These are phyloP conservation scores for Microtus oregoni DNA, from an alignment of 2,113 vertebrate genomes.

Conservation along the genomic window DNA sequence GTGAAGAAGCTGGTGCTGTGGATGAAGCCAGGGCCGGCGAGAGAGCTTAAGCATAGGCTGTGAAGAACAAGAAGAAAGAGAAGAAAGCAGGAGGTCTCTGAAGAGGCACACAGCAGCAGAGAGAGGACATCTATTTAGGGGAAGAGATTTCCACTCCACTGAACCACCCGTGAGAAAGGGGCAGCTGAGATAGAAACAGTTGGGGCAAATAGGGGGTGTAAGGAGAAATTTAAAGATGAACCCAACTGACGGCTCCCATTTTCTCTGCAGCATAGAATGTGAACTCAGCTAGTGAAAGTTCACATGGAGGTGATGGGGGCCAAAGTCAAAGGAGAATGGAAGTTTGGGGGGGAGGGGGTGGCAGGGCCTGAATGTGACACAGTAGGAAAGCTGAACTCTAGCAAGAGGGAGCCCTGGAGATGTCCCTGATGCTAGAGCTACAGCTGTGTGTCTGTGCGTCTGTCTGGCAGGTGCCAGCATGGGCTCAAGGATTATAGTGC, in stretches of 20 bases:
- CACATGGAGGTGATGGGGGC: not conserved
- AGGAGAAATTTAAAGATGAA: not conserved
- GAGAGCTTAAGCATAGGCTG: not conserved
- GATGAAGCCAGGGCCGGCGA: not conserved
- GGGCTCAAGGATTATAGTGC: too few species aligned
- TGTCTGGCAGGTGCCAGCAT: not conserved
- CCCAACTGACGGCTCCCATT: not conserved
- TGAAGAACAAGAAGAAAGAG: not conserved
- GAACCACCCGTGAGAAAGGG: not conserved
- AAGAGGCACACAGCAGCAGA: not conserved
- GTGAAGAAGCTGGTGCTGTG: not conserved
- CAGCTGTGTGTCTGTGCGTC: not conserved
- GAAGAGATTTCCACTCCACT: not conserved
- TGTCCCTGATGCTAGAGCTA: not conserved
- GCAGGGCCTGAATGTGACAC: not conserved
- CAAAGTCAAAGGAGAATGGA: not conserved
- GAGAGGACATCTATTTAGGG: not conserved
- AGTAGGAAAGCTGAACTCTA: not conserved
- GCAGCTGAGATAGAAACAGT: not conserved
- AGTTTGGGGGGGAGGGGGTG: not conserved
- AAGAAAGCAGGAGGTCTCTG: not conserved
- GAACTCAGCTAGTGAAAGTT: not conserved
- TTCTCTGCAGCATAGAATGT: not conserved
- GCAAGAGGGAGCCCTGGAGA: not conserved
- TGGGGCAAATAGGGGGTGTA: fast-evolving